Evolutionary conservation across 2,888 invertebrate species (phyloP).

Genomic region (Ochropacha duplaris): DNA sequence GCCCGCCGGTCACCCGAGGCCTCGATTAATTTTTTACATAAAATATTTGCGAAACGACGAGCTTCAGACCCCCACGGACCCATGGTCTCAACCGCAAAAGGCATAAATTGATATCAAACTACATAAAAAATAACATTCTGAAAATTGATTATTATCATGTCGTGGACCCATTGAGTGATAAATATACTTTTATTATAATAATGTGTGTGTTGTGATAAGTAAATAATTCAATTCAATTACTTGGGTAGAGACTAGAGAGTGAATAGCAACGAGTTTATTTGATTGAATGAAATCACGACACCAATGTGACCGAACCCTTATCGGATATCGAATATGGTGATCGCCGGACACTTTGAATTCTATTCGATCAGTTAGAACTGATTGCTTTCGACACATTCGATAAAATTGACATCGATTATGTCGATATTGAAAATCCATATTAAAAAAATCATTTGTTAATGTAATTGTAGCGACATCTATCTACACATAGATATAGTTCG

Average conservation of each 20-base stretch:
- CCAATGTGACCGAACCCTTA: background rate
- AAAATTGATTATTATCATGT: background rate
- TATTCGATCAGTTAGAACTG: background rate
- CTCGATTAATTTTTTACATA: too few relatives aligned
- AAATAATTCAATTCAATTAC: background rate
- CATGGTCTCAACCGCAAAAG: too few relatives aligned
- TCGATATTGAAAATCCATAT: background rate
- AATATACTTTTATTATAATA: background rate
- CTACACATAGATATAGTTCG: too few relatives aligned
- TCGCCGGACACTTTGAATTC: background rate
- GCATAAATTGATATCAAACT: too few relatives aligned
- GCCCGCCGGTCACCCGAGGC: too few relatives aligned
- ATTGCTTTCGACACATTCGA: background rate
- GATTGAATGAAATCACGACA: background rate
- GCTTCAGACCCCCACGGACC: too few relatives aligned
- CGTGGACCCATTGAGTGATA: background rate
- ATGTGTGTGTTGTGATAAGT: background rate
- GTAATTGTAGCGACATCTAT: too few relatives aligned
- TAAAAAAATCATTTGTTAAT: background rate
- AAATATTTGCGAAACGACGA: too few relatives aligned
- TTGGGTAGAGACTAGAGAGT: background rate
- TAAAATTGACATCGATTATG: background rate
- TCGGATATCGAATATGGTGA: background rate
- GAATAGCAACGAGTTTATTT: background rate
- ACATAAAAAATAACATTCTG: too few relatives aligned